A percentile compares a stretch with the other conserved stretches of the same genome.
Evolutionary conservation across 2,797 vertebrate species (phyloP).

Genomic region (Saxicola maurus): DNA sequence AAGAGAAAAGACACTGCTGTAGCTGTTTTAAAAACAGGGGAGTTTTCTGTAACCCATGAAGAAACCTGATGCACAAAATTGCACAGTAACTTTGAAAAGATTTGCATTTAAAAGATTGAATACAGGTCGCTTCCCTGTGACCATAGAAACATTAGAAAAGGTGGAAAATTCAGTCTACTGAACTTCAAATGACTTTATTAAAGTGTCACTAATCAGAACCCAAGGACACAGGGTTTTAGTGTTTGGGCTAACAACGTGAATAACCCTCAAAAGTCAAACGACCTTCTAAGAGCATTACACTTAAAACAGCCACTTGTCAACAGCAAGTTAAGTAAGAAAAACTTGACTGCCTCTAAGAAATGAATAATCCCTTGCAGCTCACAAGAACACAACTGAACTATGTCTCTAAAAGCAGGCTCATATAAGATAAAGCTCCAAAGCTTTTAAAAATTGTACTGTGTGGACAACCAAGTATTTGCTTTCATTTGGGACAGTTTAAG

Average conservation of each 20-base stretch:
- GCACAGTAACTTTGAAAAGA: constrained; percentile 86
- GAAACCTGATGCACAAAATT: constrained; percentile 83
- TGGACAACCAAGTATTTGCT: neutral
- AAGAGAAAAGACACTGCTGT: constrained; percentile 71
- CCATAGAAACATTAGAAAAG: constrained; percentile 97
- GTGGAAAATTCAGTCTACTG: constrained; percentile 96
- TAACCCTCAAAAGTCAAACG: constrained; percentile 82
- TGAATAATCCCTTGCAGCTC: constrained; percentile 73
- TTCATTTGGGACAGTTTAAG: neutral
- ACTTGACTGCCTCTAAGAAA: constrained; percentile 62
- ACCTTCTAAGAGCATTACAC: constrained; percentile 85
- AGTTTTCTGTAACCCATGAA: constrained; percentile 74
- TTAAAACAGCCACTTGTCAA: constrained; percentile 72
- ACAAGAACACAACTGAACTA: constrained; percentile 62
- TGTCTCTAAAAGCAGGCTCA: neutral
- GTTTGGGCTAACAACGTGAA: constrained; percentile 83
- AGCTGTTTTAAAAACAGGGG: constrained; percentile 52
- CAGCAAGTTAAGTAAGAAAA: constrained; percentile 73
- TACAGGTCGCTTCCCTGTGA: constrained; percentile 84
- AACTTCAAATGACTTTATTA: constrained; percentile 99
- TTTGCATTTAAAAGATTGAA: constrained; percentile 98
- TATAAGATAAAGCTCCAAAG: neutral
- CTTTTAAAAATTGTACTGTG: neutral
- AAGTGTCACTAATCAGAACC: constrained; percentile 98
- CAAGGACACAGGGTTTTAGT: constrained; percentile 91